Conservation (phyloP, 2,113 vertebrate species). For the Okapia johnstoni region DNA sequence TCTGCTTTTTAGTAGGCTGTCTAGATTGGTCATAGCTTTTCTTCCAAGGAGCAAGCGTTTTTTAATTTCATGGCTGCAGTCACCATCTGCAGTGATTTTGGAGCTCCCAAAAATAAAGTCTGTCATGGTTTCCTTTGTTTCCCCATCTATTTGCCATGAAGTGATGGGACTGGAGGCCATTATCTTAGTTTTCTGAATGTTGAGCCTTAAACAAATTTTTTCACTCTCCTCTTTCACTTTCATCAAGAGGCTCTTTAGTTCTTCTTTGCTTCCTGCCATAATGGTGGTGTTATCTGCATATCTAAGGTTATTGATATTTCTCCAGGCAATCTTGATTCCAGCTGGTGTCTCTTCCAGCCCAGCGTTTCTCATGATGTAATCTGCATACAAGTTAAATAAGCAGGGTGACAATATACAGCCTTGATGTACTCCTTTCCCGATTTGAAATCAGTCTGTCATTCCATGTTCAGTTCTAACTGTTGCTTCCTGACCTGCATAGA, state of each 20-base stretch:
- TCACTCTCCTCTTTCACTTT: neutral
- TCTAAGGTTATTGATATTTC: too few species aligned
- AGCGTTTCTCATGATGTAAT: neutral
- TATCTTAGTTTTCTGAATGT: neutral
- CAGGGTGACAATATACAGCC: neutral
- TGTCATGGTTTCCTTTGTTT: neutral
- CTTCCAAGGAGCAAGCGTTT: neutral
- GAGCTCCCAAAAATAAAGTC: neutral
- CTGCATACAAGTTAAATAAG: neutral
- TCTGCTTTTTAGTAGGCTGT: neutral
- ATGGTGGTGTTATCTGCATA: too few species aligned
- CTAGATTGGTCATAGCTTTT: neutral
- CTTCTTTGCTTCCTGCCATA: too few species aligned
- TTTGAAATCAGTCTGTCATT: neutral
- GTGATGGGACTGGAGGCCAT: neutral
- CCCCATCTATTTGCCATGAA: neutral
- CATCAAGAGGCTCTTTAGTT: too few species aligned
- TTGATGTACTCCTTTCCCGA: rapidly evolving
- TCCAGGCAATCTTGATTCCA: too few species aligned
- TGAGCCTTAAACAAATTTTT: neutral
- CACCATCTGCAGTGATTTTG: neutral
- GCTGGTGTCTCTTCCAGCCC: too few species aligned
- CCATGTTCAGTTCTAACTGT: neutral
- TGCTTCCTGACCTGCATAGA: neutral
- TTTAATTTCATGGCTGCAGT: neutral